phyloP scores from a whole-genome alignment of 2,888 invertebrate genomes.

The Trachelus iudaicus region DNA sequence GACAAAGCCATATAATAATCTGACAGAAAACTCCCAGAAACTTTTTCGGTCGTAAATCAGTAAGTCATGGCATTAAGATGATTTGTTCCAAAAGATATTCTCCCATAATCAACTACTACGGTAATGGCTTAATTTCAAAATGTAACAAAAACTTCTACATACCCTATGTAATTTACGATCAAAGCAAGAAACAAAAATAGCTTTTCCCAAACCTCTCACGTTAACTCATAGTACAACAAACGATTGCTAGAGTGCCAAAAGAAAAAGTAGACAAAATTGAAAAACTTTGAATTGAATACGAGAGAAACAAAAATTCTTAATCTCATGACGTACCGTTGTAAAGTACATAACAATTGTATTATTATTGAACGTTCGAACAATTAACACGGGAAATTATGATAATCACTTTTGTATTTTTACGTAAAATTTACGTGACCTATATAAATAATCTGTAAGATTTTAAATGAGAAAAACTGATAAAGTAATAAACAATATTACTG shows the following conservation, averaged over 20 bases:
- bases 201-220: not conserved
- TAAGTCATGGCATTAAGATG: not conserved
- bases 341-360: not conserved
- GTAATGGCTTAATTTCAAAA: not conserved
- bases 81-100: not conserved
- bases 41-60: not conserved
- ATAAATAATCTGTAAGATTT: conserved; percentile 32
- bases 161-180: too few species aligned
- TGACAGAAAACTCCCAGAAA: not conserved
- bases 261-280: conserved; percentile 13
- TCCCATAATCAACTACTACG: too few species aligned
- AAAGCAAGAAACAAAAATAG: not conserved
- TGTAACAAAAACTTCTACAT: not conserved
- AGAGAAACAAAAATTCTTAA: not conserved
- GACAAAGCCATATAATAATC: not conserved
- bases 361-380: conserved; percentile 17
- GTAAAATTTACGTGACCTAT: conserved; percentile 35
- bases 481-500: conserved; percentile 37
- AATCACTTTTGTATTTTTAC: conserved; percentile 55
- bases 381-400: conserved; percentile 46
- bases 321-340: not conserved
- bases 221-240: not conserved
- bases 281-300: conserved; percentile 15
- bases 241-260: conserved; percentile 20
- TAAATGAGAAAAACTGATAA: conserved; percentile 23